Evolutionary conservation across 2,113 vertebrate species (phyloP).

Genomic region (Dromaius novaehollandiae): DNA sequence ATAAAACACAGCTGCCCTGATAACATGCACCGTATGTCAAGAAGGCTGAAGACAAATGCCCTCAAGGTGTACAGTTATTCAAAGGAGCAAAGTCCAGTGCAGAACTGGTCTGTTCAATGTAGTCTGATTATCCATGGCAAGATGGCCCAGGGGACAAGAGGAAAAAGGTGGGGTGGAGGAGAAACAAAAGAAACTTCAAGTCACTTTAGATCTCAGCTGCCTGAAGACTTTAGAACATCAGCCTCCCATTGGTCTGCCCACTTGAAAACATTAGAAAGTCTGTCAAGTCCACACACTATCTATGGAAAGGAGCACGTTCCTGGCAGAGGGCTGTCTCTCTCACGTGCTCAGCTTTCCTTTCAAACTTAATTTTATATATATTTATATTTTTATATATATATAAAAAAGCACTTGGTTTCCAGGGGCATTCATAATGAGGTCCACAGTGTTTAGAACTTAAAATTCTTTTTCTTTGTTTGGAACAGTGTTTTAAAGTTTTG

Average conservation of each 20-base stretch:
- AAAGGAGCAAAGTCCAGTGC: slow-evolving; percentile 77
- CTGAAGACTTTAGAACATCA: slow-evolving; percentile 74
- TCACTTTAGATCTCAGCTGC: slow-evolving; percentile 84
- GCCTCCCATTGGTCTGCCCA: slow-evolving; percentile 76
- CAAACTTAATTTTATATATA: slow-evolving; percentile 69
- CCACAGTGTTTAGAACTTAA: slow-evolving; percentile 88
- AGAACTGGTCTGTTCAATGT: slow-evolving; percentile 69
- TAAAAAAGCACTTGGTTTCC: slow-evolving; percentile 84
- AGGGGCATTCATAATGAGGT: slow-evolving; percentile 82
- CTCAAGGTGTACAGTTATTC: slow-evolving; percentile 75
- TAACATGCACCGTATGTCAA: background rate
- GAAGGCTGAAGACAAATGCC: slow-evolving; percentile 70
- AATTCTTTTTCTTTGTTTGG: slow-evolving; percentile 80
- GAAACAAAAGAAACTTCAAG: slow-evolving; percentile 76
- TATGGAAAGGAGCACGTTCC: slow-evolving; percentile 67
- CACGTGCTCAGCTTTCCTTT: slow-evolving; percentile 72
- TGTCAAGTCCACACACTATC: slow-evolving; percentile 71
- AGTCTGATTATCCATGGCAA: slow-evolving; percentile 72
- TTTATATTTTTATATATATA: slow-evolving; percentile 72
- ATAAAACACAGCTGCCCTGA: slow-evolving; percentile 68
- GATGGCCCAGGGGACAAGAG: slow-evolving; percentile 57
- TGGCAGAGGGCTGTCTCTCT: slow-evolving; percentile 67
- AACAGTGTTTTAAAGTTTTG: slow-evolving; percentile 81
- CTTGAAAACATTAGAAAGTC: slow-evolving; percentile 72
- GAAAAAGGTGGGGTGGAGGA: slow-evolving; percentile 26